Percentiles rank a stretch among this genome's conserved stretches.
Evolutionary conservation across 2,797 vertebrate genomes (phyloP).

Genomic region (Meda fulgida): DNA sequence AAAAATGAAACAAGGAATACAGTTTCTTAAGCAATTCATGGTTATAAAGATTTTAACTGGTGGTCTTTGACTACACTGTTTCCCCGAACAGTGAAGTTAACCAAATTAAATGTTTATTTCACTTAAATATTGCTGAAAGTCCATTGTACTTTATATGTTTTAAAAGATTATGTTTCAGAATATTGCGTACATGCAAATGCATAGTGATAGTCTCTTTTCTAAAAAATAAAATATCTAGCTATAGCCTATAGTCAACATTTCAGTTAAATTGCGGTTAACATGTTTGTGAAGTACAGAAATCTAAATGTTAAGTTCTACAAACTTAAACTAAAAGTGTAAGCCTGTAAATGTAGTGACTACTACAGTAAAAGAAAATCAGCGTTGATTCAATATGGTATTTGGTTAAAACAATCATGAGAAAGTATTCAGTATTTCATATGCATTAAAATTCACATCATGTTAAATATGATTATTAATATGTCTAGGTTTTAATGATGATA

Average conservation of each 20-base stretch:
- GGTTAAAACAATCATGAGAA: not conserved
- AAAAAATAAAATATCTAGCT: not conserved
- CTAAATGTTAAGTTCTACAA: not conserved
- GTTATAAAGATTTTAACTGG: not conserved
- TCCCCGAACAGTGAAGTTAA: not conserved
- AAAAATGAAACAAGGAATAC: not conserved
- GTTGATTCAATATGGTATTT: not conserved
- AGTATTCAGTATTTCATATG: not conserved
- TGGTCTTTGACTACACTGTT: not conserved
- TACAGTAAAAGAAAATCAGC: conserved; percentile 20
- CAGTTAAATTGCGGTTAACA: not conserved
- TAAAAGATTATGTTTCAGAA: not conserved
- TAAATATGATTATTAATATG: not conserved
- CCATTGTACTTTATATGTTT: not conserved
- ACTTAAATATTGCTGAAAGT: not conserved
- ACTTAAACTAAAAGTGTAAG: not conserved
- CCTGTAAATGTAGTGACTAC: not conserved
- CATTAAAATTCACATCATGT: not conserved
- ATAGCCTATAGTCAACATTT: not conserved
- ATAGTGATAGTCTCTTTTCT: not conserved
- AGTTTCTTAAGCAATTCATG: not conserved
- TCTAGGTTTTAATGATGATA: not conserved
- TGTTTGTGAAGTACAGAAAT: not conserved
- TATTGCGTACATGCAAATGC: not conserved
- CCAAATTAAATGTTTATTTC: not conserved